These are phyloP conservation scores for Marisa cornuarietis DNA, from an alignment of 1,140 invertebrate species.

Conservation along the genomic window DNA sequence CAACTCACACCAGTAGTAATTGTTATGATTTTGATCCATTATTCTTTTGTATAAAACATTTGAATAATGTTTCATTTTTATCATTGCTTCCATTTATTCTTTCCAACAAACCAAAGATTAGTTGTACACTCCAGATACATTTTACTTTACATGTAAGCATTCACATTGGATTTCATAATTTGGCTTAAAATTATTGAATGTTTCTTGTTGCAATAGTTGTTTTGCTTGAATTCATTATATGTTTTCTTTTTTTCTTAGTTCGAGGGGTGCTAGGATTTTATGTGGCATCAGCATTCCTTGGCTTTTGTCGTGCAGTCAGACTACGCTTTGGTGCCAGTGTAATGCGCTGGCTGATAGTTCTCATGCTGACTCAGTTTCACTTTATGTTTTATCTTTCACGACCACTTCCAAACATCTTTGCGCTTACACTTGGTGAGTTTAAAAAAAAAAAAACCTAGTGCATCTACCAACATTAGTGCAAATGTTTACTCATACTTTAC, in stretches of 20 bases:
- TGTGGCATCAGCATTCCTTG: constrained; percentile 79
- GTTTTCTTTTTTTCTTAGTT: constrained; percentile 75
- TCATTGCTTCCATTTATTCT: too few relatives aligned
- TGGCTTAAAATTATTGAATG: too few relatives aligned
- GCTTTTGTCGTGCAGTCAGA: constrained; percentile 71
- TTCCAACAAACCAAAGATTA: too few relatives aligned
- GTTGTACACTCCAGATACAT: too few relatives aligned
- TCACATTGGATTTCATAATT: too few relatives aligned
- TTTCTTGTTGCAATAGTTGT: neutral
- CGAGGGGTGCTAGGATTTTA: constrained; percentile 79
- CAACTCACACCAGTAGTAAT: too few relatives aligned
- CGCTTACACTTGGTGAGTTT: constrained; percentile 84
- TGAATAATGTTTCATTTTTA: too few relatives aligned
- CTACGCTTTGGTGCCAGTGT: constrained; percentile 81
- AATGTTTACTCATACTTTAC: neutral
- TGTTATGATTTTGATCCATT: too few relatives aligned
- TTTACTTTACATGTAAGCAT: too few relatives aligned
- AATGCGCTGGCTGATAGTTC: constrained; percentile 82
- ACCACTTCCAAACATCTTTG: constrained; percentile 96
- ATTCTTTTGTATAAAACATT: too few relatives aligned
- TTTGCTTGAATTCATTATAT: neutral
- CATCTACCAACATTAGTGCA: neutral
- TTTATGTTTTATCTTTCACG: constrained; percentile 96
- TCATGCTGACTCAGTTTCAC: constrained; percentile 94
- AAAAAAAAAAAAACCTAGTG: constrained; percentile 3